Evolutionary conservation across 1,140 invertebrate species (phyloP), one percentile per base, ranked within the genome.

Genomic region (Cotesia typhae): DNA sequence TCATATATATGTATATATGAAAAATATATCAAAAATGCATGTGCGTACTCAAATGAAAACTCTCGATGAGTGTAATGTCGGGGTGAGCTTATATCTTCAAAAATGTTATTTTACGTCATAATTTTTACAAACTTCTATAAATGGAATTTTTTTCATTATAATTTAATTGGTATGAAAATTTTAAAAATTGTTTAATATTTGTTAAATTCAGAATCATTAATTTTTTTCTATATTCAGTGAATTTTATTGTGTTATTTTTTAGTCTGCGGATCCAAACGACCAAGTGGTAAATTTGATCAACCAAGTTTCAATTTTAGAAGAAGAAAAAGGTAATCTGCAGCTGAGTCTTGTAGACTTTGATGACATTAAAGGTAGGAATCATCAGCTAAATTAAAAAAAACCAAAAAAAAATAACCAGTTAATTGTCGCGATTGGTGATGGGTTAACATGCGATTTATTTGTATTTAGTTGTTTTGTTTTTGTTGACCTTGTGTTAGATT

Each of bases 241-340:
- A 71, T 67, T 61, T 51, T 71, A 59, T 61, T 5, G 69, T 28
- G 12, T 68, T 61, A 67, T 5, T 57, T 55, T 67, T 77, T 41
- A 88, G 84, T 75, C 85, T 68, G 91, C 90, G 55, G 92, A 94
- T 81, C 80, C 88, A 35, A 91, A 92, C 82, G 89, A 90, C 59
- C 90, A 94, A 84, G 88, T 95, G 74, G 87, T 91, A 1, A 88
- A 89, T 77, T 87, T 96, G 75, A 91, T 92, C 76, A 93, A 95
- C 76, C 90, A 92, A 84, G 90, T 97, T 74, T 91, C 92, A 61
- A 92, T 95, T 82, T 86, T 96, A 65, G 95, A 96, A 87, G 94
- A 96, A 83, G 94, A 96, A 87, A 97, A 95, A 88, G 94, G 93
- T 84, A 95, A 94, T 85, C 90, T 95, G 80, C 93, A 95, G 85